Evolutionary conservation across 1,140 invertebrate genomes (phyloP).

Genomic region (Thaumetopoea pityocampa): DNA sequence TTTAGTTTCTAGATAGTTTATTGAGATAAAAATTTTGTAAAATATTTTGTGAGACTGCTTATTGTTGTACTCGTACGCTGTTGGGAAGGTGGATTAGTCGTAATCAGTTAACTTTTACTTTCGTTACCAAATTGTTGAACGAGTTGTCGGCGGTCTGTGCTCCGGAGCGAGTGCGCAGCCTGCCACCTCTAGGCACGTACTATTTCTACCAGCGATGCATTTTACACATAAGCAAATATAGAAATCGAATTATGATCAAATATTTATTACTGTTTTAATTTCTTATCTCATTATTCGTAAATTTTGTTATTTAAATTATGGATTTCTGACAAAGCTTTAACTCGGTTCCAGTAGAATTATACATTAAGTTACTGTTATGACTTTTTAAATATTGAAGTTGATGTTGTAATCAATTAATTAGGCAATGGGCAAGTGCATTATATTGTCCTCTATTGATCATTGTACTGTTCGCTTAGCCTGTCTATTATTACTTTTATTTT

Average conservation of each 20-base stretch:
- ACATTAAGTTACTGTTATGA: constrained; percentile 74
- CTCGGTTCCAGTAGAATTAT: constrained; percentile 74
- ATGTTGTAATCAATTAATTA: constrained; percentile 73
- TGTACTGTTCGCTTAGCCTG: constrained; percentile 65
- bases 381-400: constrained; percentile 71
- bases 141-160: too few species aligned
- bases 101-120: constrained; percentile 67
- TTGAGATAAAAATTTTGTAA: constrained; percentile 66
- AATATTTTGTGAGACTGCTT: constrained; percentile 75
- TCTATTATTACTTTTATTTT: constrained; percentile 65
- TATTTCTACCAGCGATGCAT: constrained; percentile 43
- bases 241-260: constrained; percentile 61
- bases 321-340: constrained; percentile 74
- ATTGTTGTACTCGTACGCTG: constrained; percentile 72
- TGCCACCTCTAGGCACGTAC: constrained; percentile 29
- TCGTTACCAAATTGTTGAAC: constrained; percentile 75
- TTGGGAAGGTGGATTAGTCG: constrained; percentile 54
- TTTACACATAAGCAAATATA: constrained; percentile 33
- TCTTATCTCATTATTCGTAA: constrained; percentile 64
- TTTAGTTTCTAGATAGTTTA: constrained; percentile 72
- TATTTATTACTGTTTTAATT: constrained; percentile 74
- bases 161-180: constrained; percentile 24
- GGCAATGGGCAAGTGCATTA: constrained; percentile 72
- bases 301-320: constrained; percentile 74
- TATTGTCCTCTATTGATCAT: constrained; percentile 66